Percentiles rank a stretch among this genome's conserved stretches.
These are phyloP conservation scores for Melinopterus prodromus DNA, from an alignment of 2,888 invertebrate genomes.

Conservation along the genomic window DNA sequence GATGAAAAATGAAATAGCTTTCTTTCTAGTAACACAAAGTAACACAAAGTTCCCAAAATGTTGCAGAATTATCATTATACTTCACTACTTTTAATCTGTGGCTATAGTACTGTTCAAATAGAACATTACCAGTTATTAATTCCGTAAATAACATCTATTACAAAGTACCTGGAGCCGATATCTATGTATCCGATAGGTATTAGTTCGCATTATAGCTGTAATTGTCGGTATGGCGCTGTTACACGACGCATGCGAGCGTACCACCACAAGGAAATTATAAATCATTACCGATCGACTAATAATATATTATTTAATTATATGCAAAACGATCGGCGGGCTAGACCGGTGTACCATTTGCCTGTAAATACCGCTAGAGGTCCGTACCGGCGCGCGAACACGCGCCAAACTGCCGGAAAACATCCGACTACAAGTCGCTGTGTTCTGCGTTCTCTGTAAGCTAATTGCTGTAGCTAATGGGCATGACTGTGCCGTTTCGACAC, in stretches of 20 bases:
- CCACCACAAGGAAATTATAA: conserved; percentile 4
- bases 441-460: neutral
- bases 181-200: neutral
- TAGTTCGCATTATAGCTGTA: neutral
- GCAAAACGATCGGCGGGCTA: neutral
- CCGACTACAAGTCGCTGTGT: neutral
- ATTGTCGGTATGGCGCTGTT: neutral
- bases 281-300: neutral
- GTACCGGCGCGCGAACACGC: neutral
- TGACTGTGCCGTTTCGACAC: neutral
- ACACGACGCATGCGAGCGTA: neutral
- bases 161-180: neutral
- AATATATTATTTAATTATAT: conserved; percentile 4
- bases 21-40: too few relatives aligned
- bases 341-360: neutral
- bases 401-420: neutral
- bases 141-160: neutral
- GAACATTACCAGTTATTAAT: neutral
- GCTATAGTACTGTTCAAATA: too few relatives aligned
- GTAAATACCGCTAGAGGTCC: neutral
- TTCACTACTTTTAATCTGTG: too few relatives aligned
- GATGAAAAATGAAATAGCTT: too few relatives aligned
- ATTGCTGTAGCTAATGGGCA: neutral
- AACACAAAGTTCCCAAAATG: too few relatives aligned
- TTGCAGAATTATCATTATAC: too few relatives aligned